Conservation (phyloP, 2,113 vertebrate genomes). For the Pycnonotus jocosus region DNA sequence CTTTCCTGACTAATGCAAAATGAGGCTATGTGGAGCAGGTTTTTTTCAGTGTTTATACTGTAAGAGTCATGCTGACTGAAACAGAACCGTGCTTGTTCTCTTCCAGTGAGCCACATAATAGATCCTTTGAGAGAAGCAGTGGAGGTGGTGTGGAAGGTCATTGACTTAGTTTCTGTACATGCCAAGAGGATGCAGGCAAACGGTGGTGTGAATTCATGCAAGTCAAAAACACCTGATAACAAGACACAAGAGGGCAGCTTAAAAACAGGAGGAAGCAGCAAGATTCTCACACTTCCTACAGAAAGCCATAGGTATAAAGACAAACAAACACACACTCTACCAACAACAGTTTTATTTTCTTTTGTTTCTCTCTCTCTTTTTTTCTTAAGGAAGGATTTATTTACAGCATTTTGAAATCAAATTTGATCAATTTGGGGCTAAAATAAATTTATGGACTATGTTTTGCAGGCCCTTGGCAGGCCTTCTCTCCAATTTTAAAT, state of each 20-base stretch:
- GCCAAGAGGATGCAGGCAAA: slow-evolving; percentile 7
- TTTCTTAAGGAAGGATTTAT: not conserved
- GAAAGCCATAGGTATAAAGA: not conserved
- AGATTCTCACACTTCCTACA: not conserved
- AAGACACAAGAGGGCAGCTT: slow-evolving; percentile 9
- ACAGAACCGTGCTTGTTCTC: slow-evolving; percentile 55
- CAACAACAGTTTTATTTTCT: not conserved
- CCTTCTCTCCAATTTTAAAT: not conserved
- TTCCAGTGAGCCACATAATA: slow-evolving; percentile 52
- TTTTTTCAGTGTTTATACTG: slow-evolving; percentile 34
- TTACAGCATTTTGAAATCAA: not conserved
- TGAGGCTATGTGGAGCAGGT: not conserved
- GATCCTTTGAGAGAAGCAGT: slow-evolving; percentile 55
- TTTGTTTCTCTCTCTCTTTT: accelerated
- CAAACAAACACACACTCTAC: not conserved
- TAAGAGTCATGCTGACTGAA: slow-evolving; percentile 61
- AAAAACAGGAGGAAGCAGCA: not conserved
- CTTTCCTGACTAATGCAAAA: slow-evolving; percentile 64
- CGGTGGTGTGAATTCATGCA: not conserved
- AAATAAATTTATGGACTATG: not conserved
- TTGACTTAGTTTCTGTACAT: slow-evolving; percentile 17
- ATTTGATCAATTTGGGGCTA: not conserved
- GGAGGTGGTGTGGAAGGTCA: slow-evolving; percentile 52
- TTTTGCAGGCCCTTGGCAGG: not conserved
- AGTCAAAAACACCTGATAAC: slow-evolving; percentile 11